Conservation (phyloP, 2,797 vertebrate species). For the Ptychadena robeensis region DNA sequence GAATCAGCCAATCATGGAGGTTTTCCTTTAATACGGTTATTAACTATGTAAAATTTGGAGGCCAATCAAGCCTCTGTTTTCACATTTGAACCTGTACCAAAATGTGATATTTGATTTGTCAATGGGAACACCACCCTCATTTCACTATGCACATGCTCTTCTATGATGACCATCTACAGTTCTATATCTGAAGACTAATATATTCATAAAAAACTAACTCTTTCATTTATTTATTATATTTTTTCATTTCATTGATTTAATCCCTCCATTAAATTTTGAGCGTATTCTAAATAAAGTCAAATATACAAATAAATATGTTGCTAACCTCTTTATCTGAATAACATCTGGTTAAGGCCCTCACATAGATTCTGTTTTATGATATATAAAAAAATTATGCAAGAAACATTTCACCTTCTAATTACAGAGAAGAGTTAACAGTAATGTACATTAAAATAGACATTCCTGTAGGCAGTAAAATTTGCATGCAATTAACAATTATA, state of each 20-base stretch:
- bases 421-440: neutral
- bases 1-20: neutral
- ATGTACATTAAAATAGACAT: conserved; percentile 16
- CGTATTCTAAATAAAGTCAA: conserved; percentile 1
- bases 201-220: neutral
- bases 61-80: too few relatives aligned
- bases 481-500: conserved; percentile 43
- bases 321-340: conserved; percentile 16
- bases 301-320: neutral
- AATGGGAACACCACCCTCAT: neutral
- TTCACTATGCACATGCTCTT: neutral
- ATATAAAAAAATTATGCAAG: neutral
- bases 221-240: neutral
- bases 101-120: neutral
- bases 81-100: neutral
- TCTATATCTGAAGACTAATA: neutral
- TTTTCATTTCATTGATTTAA: too few relatives aligned
- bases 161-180: neutral
- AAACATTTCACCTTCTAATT: neutral
- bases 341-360: neutral
- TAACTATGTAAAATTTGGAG: too few relatives aligned
- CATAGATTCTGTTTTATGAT: neutral
- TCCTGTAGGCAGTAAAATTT: neutral
- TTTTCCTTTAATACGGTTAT: too few relatives aligned
- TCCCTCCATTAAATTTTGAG: neutral